Base-by-base conservation (phyloP, 2,113 vertebrate genomes). In the Manacus vitellinus region DNA sequence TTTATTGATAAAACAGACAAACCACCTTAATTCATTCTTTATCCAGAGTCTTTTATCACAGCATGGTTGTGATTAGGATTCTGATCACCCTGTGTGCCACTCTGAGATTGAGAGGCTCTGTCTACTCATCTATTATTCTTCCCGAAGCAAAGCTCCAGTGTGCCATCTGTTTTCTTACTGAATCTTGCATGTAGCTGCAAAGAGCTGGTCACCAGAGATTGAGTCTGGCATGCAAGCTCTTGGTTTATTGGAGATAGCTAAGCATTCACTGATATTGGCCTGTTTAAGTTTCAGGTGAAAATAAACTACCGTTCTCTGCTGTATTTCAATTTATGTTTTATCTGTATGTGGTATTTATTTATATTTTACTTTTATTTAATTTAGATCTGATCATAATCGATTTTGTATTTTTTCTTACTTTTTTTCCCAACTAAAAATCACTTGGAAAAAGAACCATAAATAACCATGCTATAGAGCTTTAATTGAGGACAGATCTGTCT, bases 1-100 rank as follows among this genome's bases (percentile, higher is more conserved):
- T 97, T 97, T 97, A 98, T 96, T 98, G 98, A 98, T 97, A 98
- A 98, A 98, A 97, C 80, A 87, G 90, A 88, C 74, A 80, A 93
- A 95, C 94, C 94, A 91, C 95, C 94, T 97, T 97, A 97, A 98
- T 96, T 98, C 96, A 98, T 98, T 96, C 95, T 97, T 97, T 51
- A 88, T 62, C 74, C 95, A 91, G 68, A 95, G 92, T 92, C 89
- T 97, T 97, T 97, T 95, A 97, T 97, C 97, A 95, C 96, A 97
- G 95, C 58, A 6, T 71, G 73, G 75, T 20, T 95, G 92, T 88
- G 94, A 97, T 92, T 95, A 96, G 85, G 97, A 97, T 98, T 97
- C 97, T 96, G 97, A 95, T 97, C 96, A 96, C 67, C 37, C 61
- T 49, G 58, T 25, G 18, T 85, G 97, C 78, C 85, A 63, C 92